Evolutionary conservation across 2,797 vertebrate species (phyloP), one percentile per base, ranked within the genome.

Genomic region (Poecilia velifera): DNA sequence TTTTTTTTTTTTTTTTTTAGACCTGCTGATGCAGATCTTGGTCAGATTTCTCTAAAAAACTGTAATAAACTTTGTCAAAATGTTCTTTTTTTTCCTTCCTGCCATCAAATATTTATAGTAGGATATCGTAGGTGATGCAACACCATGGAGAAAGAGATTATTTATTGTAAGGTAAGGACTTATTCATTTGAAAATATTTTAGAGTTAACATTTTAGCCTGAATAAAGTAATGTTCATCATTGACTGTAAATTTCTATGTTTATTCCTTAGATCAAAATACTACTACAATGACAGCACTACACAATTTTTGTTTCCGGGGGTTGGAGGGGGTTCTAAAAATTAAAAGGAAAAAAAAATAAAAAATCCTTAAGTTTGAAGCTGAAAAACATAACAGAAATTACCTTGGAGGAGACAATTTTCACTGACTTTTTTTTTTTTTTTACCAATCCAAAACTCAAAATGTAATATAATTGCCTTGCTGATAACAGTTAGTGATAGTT

Each of bases 221-320:
- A 43, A 12, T 71, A n/a, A 43, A 45, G 3, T 46, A 14, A 45
- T 46, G 14, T 8, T 43, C 25, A 45, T 43, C 5, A 14, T 45
- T 4, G 22, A 28, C 13, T 43, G 41, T 45, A 43, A 71, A 43
- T 28, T 8, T 7, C 41, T 71, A 25, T n/a, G 4, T 68, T 41
- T 68, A 41, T 68, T 68, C 20, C 20, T 68, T 68, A 68, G 64
- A 41, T 41, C 18, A 68, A 68, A 68, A 22, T 68, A 68, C 9
- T 1, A 25, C 3, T 68, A 22, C 6, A 41, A 25, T 68, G 9
- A 25, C 64, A 68, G 22, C 64, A 41, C 36, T 3, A 41, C 36
- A 25, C 5, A 10, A 68, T 8, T 41, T 68, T 9, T 25, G 31
- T 41, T 41, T 39, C 14, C 1, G 3, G 8, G 45, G 31, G 31